Evolutionary conservation across 2,888 invertebrate genomes (phyloP).

Genomic region (Cepaea hortensis): DNA sequence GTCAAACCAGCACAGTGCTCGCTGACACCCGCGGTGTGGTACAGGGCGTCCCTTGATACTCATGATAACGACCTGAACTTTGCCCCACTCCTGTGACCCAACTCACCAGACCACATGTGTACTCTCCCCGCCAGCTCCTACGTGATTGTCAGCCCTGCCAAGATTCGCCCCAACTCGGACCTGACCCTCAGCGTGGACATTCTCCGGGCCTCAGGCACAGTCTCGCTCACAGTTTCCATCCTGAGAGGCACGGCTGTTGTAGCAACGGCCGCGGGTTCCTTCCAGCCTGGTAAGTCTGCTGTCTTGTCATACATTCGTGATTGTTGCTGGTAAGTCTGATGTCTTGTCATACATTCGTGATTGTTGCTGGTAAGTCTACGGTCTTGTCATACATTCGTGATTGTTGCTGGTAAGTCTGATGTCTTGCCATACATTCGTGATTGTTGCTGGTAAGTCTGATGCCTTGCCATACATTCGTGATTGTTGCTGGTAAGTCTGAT

Average conservation of each 20-base stretch:
- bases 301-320: background rate
- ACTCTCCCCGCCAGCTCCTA: constrained; percentile 56
- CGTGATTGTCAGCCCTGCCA: constrained; percentile 71
- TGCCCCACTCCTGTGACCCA: background rate
- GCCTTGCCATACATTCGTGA: too few relatives aligned
- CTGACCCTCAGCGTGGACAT: constrained; percentile 74
- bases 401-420: background rate
- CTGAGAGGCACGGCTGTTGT: constrained; percentile 5
- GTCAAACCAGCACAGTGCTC: too few relatives aligned
- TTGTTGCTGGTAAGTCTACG: too few relatives aligned
- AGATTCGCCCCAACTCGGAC: constrained; percentile 71
- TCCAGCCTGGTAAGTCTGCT: background rate
- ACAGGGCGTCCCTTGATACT: background rate
- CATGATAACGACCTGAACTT: background rate
- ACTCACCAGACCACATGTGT: background rate
- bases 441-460: background rate
- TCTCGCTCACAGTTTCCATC: constrained; percentile 48
- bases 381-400: too few relatives aligned
- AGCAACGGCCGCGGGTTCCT: background rate
- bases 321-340: background rate
- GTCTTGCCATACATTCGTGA: background rate
- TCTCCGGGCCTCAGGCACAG: constrained; percentile 56
- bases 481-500: background rate
- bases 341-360: background rate
- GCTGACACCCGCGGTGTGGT: too few relatives aligned